Evolutionary conservation across 2,113 vertebrate species (phyloP), one percentile per base, ranked within the genome.

Genomic region (Bubo bubo): DNA sequence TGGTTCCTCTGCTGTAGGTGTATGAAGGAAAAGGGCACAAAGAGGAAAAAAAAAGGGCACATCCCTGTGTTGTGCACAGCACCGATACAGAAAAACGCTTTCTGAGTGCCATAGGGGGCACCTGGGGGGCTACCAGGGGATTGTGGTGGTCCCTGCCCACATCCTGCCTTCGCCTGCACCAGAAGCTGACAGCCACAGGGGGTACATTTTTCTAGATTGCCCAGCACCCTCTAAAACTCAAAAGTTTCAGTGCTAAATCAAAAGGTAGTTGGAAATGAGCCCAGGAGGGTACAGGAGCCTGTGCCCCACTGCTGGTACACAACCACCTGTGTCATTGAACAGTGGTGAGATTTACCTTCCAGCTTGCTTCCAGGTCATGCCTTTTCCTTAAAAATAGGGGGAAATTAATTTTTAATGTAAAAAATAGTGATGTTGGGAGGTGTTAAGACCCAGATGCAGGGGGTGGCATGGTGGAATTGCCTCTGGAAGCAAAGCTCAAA

Each of bases 101-200:
- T 67, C 58, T 75, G 64, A 76, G 23, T 9, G 8, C 23, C 15
- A 3, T 5, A 39, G 30, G 21, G 39, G 23, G 9, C 8, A 63
- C 19, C 5, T 22, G 55, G 7, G 4, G 2, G 8, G 21, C 9
- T 62, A 21, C 30, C 0, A 0, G 27, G 64, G 18, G 2, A 2
- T n/a, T 66, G 50, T 9, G 21, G 35, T 53, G 28, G 35, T 41
- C 11, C 34, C 34, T 53, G 30, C 34, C 53, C 55, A 14, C 14
- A 23, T 41, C 16, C 47, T 93, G 58, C 60, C 67, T 72, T 68
- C 58, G 30, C 9, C 68, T 45, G 43, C 20, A 67, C 32, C n/a
- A 50, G 71, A 56, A 87, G 81, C 26, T 62, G 30, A 12, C 39
- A 53, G 35, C 9, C 23, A 41, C 35, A 7, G 49, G 1, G 18